These are phyloP conservation scores for Pampusana beccarii DNA, from an alignment of 2,113 vertebrate species.

Conservation along the genomic window DNA sequence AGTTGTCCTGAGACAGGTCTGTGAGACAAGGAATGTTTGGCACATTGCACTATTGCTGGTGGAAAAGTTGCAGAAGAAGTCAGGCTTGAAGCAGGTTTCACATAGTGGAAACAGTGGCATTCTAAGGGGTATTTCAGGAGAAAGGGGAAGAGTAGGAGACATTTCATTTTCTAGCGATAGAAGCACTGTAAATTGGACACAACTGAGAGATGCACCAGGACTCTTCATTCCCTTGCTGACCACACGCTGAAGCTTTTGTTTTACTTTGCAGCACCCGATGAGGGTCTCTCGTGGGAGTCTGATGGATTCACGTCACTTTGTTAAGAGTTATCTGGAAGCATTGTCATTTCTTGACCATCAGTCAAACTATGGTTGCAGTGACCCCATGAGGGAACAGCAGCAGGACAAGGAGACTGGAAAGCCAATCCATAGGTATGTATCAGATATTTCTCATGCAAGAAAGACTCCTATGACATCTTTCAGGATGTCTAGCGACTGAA, in stretches of 20 bases:
- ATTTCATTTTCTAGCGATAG: not conserved
- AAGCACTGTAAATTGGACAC: not conserved
- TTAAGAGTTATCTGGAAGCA: not conserved
- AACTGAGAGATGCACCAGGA: not conserved
- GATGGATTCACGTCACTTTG: not conserved
- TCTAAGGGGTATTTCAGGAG: not conserved
- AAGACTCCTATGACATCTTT: not conserved
- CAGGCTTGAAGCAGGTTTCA: not conserved
- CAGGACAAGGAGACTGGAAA: not conserved
- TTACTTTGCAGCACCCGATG: not conserved
- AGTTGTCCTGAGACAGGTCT: not conserved
- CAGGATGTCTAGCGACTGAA: not conserved
- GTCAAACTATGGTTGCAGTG: not conserved
- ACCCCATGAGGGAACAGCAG: not conserved
- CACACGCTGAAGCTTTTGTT: not conserved
- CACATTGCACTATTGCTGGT: not conserved
- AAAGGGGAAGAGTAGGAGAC: not conserved
- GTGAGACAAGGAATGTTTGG: not conserved
- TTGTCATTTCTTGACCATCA: not conserved
- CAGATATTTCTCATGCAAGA: not conserved
- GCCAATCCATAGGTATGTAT: not conserved
- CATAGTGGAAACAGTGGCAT: not conserved
- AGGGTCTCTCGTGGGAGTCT: not conserved
- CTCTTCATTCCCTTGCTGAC: not conserved
- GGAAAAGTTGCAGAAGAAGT: not conserved